Evolutionary conservation across 2,113 vertebrate species (phyloP).

Genomic region (Lota lota): DNA sequence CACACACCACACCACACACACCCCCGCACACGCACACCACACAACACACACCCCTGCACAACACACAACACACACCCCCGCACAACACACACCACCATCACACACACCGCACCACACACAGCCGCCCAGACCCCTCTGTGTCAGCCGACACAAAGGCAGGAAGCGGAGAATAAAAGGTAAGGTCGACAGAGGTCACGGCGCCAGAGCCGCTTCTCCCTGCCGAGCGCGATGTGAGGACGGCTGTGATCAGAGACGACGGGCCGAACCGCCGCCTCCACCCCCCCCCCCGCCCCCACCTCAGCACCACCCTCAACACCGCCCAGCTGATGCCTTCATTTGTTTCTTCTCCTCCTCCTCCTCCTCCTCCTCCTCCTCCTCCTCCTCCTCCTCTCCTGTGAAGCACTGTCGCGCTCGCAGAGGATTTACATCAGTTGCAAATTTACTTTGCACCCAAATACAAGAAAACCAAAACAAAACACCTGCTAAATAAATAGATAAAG

Average conservation of each 20-base stretch:
- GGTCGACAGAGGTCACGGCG: conserved; percentile 42
- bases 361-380: conserved; percentile 1
- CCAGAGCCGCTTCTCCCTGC: conserved; percentile 18
- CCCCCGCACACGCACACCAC: too few relatives aligned
- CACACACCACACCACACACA: too few relatives aligned
- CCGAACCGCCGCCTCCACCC: neutral
- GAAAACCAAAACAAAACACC: neutral
- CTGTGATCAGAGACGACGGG: neutral
- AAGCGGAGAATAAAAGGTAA: conserved; percentile 25
- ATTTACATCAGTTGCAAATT: conserved; percentile 48
- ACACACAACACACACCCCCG: too few relatives aligned
- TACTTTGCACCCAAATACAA: conserved; percentile 6
- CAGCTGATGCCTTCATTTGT: conserved; percentile 11
- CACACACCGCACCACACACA: conserved; percentile 1
- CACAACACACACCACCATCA: conserved; percentile 20
- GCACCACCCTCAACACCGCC: too few relatives aligned
- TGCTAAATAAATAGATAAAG: conserved; percentile 1
- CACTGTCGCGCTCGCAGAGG: conserved; percentile 29
- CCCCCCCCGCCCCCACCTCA: too few relatives aligned
- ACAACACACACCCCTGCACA: too few relatives aligned
- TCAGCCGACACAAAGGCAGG: conserved; percentile 18
- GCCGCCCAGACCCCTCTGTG: too few relatives aligned
- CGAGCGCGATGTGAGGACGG: neutral
- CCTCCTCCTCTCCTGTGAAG: conserved; percentile 20
- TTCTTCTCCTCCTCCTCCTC: neutral